A percentile compares a stretch with the other conserved stretches of the same genome.
These are phyloP conservation scores for Uromys caudimaculatus DNA, from an alignment of 2,797 vertebrate genomes.

Conservation along the genomic window DNA sequence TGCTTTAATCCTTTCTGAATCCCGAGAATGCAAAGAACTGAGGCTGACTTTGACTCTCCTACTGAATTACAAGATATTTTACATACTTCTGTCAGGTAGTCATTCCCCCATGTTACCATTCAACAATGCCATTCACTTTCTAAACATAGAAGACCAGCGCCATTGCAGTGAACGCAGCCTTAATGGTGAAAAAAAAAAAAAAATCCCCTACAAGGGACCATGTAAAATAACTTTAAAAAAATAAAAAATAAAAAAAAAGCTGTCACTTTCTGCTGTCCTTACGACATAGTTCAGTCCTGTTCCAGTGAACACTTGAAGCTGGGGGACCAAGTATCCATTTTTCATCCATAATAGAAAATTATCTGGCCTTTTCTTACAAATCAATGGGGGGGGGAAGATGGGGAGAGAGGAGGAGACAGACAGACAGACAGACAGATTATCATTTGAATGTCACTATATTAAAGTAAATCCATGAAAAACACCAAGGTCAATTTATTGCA, in stretches of 20 bases:
- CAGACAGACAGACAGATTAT: background rate
- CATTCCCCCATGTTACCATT: slow-evolving; percentile 84
- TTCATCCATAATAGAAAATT: background rate
- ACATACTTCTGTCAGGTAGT: slow-evolving; percentile 85
- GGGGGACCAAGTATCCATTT: background rate
- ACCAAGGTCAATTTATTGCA: slow-evolving; percentile 42
- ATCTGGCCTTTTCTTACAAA: slow-evolving; percentile 55
- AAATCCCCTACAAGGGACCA: slow-evolving; percentile 80
- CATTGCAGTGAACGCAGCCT: slow-evolving; percentile 61
- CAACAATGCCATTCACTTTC: slow-evolving; percentile 85
- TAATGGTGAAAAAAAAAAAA: slow-evolving; percentile 78
- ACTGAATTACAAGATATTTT: slow-evolving; percentile 87
- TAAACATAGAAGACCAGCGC: slow-evolving; percentile 71
- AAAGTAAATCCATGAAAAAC: background rate
- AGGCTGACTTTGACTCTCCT: slow-evolving; percentile 84
- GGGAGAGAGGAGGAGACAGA: background rate
- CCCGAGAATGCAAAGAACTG: slow-evolving; percentile 85
- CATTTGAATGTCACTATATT: background rate
- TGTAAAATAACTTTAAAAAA: slow-evolving; percentile 84
- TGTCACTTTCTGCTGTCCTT: slow-evolving; percentile 84
- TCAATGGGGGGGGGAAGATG: background rate
- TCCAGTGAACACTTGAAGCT: background rate
- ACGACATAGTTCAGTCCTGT: slow-evolving; percentile 36
- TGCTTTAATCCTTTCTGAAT: slow-evolving; percentile 87
- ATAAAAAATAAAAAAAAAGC: slow-evolving; percentile 75